Evolutionary conservation across 2,113 vertebrate genomes (phyloP).

Genomic region (Gallinago media): DNA sequence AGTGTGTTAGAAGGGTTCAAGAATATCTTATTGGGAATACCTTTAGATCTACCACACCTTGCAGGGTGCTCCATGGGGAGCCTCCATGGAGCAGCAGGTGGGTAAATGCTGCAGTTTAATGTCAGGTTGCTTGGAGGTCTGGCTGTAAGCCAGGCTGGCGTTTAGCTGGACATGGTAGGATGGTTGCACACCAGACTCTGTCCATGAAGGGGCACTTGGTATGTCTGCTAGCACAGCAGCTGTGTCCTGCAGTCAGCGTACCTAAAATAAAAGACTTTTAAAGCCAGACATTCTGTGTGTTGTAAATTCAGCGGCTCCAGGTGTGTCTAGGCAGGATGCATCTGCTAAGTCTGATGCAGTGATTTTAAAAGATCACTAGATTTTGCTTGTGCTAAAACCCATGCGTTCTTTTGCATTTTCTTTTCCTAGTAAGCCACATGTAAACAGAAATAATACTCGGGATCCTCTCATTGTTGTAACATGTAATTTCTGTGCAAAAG

Average conservation of each 20-base stretch:
- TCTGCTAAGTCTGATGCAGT: conserved; percentile 6
- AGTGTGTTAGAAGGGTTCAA: not conserved
- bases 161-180: not conserved
- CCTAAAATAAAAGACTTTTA: not conserved
- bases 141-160: not conserved
- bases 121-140: not conserved
- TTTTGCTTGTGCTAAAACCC: conserved; percentile 14
- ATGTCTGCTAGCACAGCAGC: not conserved
- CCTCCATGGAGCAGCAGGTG: not conserved
- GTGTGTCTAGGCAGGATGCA: not conserved
- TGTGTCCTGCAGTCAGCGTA: not conserved
- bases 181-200: not conserved
- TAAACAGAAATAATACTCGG: conserved; percentile 11
- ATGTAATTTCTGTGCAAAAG: not conserved
- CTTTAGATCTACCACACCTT: not conserved
- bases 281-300: not conserved
- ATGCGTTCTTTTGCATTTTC: not conserved
- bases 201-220: not conserved
- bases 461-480: conserved; percentile 14
- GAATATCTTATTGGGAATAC: not conserved
- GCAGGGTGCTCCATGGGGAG: not conserved
- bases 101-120: not conserved
- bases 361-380: conserved; percentile 20
- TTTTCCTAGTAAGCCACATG: not conserved
- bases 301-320: conserved; percentile 47